Evolutionary conservation across 2,797 vertebrate species (phyloP).

Genomic region (Galagoides demidoff): DNA sequence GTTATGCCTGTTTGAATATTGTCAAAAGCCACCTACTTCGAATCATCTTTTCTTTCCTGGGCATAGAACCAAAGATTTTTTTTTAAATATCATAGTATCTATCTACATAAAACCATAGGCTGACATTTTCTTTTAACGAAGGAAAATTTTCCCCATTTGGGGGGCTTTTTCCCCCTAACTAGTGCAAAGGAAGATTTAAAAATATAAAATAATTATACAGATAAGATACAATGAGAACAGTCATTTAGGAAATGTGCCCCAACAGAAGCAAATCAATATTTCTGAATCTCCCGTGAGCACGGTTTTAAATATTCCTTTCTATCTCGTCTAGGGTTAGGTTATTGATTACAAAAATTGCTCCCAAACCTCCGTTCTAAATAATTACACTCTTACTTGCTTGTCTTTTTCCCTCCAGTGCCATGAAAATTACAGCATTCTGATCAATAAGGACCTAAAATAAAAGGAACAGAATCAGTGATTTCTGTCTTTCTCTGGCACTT

Average conservation of each 20-base stretch:
- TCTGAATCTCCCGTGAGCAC: slow-evolving; percentile 67
- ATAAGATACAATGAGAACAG: slow-evolving; percentile 65
- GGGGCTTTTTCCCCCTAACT: neutral
- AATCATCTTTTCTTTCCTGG: slow-evolving; percentile 77
- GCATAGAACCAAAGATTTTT: slow-evolving; percentile 57
- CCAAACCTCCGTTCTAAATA: slow-evolving; percentile 70
- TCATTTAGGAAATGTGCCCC: slow-evolving; percentile 64
- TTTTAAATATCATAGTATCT: neutral
- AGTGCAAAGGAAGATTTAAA: slow-evolving; percentile 70
- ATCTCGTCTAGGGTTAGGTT: slow-evolving; percentile 68
- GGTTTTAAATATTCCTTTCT: slow-evolving; percentile 77
- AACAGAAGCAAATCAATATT: slow-evolving; percentile 80
- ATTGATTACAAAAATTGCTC: slow-evolving; percentile 80
- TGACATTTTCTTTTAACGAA: slow-evolving; percentile 24
- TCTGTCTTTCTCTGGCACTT: slow-evolving; percentile 43
- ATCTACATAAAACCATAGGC: slow-evolving; percentile 63
- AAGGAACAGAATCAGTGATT: slow-evolving; percentile 40
- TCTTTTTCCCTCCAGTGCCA: neutral
- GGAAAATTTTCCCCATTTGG: neutral
- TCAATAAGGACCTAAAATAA: slow-evolving; percentile 55
- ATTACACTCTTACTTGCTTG: slow-evolving; percentile 60
- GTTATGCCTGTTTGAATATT: slow-evolving; percentile 76
- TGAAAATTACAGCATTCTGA: slow-evolving; percentile 60
- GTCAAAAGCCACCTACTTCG: slow-evolving; percentile 78
- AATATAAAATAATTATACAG: slow-evolving; percentile 81